These are phyloP conservation scores for Anthoptus insignis DNA, from an alignment of 2,888 invertebrate genomes.

Conservation along the genomic window DNA sequence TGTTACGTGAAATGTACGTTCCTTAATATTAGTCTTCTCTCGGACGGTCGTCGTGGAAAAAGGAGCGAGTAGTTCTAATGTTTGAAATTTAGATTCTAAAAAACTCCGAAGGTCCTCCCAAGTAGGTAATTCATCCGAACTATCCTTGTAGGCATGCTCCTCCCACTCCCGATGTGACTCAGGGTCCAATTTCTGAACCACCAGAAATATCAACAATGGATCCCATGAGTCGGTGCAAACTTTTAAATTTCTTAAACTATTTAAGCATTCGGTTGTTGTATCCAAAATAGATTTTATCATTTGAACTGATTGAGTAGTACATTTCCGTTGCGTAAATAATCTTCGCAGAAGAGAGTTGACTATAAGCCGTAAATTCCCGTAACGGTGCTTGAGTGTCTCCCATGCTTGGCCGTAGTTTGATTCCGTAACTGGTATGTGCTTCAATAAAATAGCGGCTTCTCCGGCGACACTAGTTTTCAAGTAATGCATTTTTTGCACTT, in stretches of 20 bases:
- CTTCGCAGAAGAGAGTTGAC: slow-evolving; percentile 1
- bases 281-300: slow-evolving; percentile 7
- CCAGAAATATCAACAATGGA: slow-evolving; percentile 49
- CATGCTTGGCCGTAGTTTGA: not conserved
- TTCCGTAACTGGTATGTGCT: not conserved
- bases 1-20: slow-evolving; percentile 22
- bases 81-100: slow-evolving; percentile 38
- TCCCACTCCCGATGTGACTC: slow-evolving; percentile 50
- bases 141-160: slow-evolving; percentile 33
- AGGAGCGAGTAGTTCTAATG: slow-evolving; percentile 34
- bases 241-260: slow-evolving; percentile 45
- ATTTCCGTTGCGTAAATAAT: slow-evolving; percentile 26
- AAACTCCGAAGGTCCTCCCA: slow-evolving; percentile 36
- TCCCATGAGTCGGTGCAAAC: slow-evolving; percentile 47
- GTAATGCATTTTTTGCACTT: not conserved
- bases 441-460: not conserved
- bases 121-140: slow-evolving; percentile 39
- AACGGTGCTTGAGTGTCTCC: not conserved
- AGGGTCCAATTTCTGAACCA: slow-evolving; percentile 48
- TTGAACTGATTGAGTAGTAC: slow-evolving; percentile 21
- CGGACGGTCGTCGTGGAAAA: not conserved
- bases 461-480: not conserved
- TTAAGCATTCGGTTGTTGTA: slow-evolving; percentile 49
- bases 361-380: not conserved
- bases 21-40: slow-evolving; percentile 1